Conservation (phyloP, 37 sponge, comb jelly and placozoan species). For the Spongilla lacustris region DNA sequence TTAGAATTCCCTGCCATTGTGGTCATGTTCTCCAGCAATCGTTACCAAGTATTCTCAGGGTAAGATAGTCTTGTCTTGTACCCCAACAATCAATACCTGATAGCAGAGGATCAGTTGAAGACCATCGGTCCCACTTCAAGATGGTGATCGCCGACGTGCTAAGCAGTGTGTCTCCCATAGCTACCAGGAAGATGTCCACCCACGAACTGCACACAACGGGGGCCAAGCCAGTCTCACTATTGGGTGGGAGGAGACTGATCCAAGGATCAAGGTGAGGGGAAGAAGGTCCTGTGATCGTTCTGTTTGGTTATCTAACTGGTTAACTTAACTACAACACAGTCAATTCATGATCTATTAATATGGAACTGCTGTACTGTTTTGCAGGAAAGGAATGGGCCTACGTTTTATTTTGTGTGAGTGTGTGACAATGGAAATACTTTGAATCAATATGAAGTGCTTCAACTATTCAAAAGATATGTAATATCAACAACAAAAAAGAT, state of each 20-base stretch:
- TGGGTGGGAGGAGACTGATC: not conserved
- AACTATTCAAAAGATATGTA: too few relatives aligned
- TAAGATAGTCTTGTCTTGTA: not conserved
- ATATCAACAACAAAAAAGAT: too few relatives aligned
- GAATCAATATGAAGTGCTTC: too few relatives aligned
- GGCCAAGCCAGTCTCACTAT: not conserved
- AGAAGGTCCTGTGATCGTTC: not conserved
- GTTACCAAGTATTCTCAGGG: constrained; percentile 44
- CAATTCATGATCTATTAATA: too few relatives aligned
- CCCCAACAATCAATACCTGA: not conserved
- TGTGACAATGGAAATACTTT: too few relatives aligned
- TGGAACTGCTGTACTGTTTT: too few relatives aligned
- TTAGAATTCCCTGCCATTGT: constrained; percentile 53
- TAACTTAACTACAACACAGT: too few relatives aligned
- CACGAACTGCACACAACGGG: not conserved
- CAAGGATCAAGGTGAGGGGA: not conserved
- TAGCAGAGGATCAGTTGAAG: not conserved
- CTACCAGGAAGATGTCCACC: not conserved
- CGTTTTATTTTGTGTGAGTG: too few relatives aligned
- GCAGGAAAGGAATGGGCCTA: too few relatives aligned
- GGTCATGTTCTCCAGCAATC: constrained; percentile 6
- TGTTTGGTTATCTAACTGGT: too few relatives aligned
- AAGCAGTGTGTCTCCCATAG: not conserved
- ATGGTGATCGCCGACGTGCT: not conserved
- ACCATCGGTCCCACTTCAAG: not conserved